Evolutionary conservation across 2,113 vertebrate genomes (phyloP), one percentile per base, ranked within the genome.

Genomic region (Cepphus grylle): DNA sequence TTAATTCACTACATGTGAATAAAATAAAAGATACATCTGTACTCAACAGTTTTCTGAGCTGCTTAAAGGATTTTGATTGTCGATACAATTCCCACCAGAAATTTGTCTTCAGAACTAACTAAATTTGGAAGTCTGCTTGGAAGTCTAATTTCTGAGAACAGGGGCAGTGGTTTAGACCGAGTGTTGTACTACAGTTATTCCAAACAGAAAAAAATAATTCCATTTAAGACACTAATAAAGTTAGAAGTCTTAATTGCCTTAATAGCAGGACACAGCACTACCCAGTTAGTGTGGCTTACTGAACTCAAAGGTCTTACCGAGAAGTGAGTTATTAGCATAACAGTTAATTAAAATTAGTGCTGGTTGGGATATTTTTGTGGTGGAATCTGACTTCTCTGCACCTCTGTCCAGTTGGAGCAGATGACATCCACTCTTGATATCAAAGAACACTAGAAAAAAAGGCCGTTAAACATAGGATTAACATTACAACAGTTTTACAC

Each of bases 141-240:
- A 73, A 82, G 20, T 22, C 42, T 52, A 2, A 23, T 82, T 74
- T 78, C 17, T 79, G 61, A 81, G 8, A 70, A 1, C 8, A 23
- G 25, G 5, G 10, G 11, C 6, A 15, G 18, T 30, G 4, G 1
- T 50, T 94, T 23, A 65, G 36, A 36, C 2, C 0, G 3, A 36
- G 3, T 25, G 2, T 25, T 45, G 3, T 2, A 45, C 15, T 9
- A 9, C 1, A 18, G 3, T 21, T 40, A 67, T 26, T 71, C 11
- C 10, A 42, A 80, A 50, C 0, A 6, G 15, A 45, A 88, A 40
- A 6, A 73, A 69, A 42, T 52, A 0, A 29, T 43, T 72, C 11
- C 0, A 22, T 50, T 63, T 61, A 47, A 66, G 10, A 49, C 0
- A 16, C 2, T 8, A 81, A 61, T 3, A 27, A 58, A 40, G 9